Evolutionary conservation across 2,888 invertebrate species (phyloP).

Genomic region (Byasa hedistus): DNA sequence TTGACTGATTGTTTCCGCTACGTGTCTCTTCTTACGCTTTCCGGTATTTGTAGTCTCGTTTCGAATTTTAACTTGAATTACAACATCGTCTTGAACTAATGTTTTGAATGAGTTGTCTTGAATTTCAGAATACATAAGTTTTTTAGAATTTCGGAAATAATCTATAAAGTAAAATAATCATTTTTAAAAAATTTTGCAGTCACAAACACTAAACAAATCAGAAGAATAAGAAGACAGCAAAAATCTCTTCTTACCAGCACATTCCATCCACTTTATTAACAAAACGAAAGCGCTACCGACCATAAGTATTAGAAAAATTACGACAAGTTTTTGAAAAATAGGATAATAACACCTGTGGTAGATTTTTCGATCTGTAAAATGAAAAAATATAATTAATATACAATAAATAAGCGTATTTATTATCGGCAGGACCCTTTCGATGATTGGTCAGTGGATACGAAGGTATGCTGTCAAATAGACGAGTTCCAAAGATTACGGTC

Average conservation of each 20-base stretch:
- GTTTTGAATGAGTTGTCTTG: slow-evolving; percentile 51
- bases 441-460: no score
- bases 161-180: slow-evolving; percentile 45
- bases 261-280: slow-evolving; percentile 47
- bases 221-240: background rate
- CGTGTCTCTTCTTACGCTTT: slow-evolving; percentile 47
- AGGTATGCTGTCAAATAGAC: no score
- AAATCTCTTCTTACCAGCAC: slow-evolving; percentile 46
- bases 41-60: slow-evolving; percentile 44
- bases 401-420: no score
- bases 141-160: slow-evolving; percentile 48
- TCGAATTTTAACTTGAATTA: slow-evolving; percentile 49
- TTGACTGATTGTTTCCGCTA: slow-evolving; percentile 11
- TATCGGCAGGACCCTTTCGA: no score
- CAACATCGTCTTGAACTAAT: slow-evolving; percentile 44
- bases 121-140: slow-evolving; percentile 54
- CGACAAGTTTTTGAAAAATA: slow-evolving; percentile 47
- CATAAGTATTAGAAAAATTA: slow-evolving; percentile 47
- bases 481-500: no score
- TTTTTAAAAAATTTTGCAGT: background rate
- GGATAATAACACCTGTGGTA: slow-evolving; percentile 48
- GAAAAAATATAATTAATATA: background rate
- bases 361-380: slow-evolving; percentile 48
- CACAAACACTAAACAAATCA: background rate
- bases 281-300: slow-evolving; percentile 50